phyloP scores from a whole-genome alignment of 2,888 invertebrate species.

The Noctua fimbriata region DNA sequence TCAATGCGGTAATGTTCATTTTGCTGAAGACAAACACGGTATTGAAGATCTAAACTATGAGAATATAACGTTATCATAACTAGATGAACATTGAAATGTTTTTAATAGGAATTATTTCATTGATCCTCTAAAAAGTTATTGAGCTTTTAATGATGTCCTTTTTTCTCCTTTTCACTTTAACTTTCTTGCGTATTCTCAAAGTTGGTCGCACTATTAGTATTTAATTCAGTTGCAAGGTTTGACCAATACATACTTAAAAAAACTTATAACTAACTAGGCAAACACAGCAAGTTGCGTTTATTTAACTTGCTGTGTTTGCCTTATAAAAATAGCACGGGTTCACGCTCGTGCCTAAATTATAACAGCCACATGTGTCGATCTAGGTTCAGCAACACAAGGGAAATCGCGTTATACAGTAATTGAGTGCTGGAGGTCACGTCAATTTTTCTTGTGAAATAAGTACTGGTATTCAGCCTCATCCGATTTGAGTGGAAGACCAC shows the following conservation, averaged over 20 bases:
- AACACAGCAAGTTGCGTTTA: no score
- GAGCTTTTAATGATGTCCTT: background rate
- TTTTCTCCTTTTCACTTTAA: background rate
- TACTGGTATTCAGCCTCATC: background rate
- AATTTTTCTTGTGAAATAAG: background rate
- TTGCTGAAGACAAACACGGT: conserved; percentile 74
- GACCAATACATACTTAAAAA: no score
- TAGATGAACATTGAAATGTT: conserved; percentile 11
- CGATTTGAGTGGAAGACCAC: background rate
- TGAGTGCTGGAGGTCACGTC: no score
- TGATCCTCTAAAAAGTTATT: conserved; percentile 1
- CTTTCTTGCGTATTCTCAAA: background rate
- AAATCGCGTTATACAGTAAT: no score
- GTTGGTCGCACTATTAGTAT: background rate
- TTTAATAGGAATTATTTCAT: background rate
- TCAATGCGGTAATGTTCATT: conserved; percentile 70
- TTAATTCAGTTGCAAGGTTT: no score
- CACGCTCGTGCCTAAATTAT: no score
- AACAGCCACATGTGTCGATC: no score
- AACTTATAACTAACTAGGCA: no score
- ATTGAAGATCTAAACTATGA: conserved; percentile 45
- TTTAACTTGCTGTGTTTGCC: no score
- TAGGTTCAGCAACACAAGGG: no score
- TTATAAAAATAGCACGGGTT: no score
- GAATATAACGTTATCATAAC: conserved; percentile 2